These are phyloP conservation scores for Hypolimnas misippus DNA, from an alignment of 2,888 invertebrate genomes.

Conservation along the genomic window DNA sequence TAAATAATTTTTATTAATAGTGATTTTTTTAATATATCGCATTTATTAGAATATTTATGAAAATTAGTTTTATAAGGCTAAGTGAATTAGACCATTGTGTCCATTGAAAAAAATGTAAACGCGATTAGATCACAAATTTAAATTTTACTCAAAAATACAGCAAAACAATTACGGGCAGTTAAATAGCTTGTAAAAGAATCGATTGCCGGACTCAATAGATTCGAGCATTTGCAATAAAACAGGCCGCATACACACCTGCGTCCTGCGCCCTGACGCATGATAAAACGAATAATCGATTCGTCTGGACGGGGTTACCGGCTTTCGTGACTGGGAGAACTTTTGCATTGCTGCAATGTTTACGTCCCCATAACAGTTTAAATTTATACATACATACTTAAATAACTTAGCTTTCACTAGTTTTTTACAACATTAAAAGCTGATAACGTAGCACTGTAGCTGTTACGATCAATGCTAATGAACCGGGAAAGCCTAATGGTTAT, in stretches of 20 bases:
- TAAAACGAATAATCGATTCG: slow-evolving; percentile 73
- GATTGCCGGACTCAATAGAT: slow-evolving; percentile 25
- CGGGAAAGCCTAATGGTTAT: slow-evolving; percentile 5
- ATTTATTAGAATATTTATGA: too few species aligned
- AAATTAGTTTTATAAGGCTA: too few species aligned
- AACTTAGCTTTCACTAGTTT: slow-evolving; percentile 5
- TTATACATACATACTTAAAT: slow-evolving; percentile 6
- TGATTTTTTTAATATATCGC: too few species aligned
- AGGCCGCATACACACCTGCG: slow-evolving; percentile 64
- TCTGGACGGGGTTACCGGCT: slow-evolving; percentile 63
- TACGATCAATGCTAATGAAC: not conserved
- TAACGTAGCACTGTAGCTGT: not conserved
- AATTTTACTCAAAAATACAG: too few species aligned
- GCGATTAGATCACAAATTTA: too few species aligned
- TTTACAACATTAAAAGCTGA: slow-evolving; percentile 8
- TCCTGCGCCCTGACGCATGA: slow-evolving; percentile 56
- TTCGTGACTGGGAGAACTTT: slow-evolving; percentile 70
- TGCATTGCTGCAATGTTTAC: slow-evolving; percentile 60
- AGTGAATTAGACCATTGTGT: too few species aligned
- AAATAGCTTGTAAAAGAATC: slow-evolving; percentile 28
- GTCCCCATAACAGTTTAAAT: slow-evolving; percentile 6
- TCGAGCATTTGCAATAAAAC: slow-evolving; percentile 52
- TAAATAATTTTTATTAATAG: too few species aligned
- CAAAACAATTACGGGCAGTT: slow-evolving; percentile 20
- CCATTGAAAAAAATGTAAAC: too few species aligned